These are phyloP conservation scores for Zelostemma sp. DNA, from an alignment of 1,140 invertebrate species.

Conservation along the genomic window DNA sequence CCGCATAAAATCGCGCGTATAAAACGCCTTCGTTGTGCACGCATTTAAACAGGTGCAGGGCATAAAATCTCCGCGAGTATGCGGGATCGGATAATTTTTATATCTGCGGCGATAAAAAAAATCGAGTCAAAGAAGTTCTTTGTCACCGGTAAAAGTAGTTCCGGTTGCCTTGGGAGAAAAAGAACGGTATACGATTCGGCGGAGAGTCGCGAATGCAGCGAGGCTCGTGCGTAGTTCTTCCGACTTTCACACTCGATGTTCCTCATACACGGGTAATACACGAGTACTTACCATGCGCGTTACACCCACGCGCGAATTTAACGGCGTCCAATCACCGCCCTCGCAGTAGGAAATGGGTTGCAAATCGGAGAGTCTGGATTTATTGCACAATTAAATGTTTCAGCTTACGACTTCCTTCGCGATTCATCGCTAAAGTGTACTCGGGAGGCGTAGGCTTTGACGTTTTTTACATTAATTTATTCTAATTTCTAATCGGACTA, in stretches of 20 bases:
- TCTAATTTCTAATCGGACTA: conserved; percentile 29
- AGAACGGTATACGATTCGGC: conserved; percentile 13
- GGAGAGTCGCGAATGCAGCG: not conserved
- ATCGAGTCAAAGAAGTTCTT: conserved; percentile 26
- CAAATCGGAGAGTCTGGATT: conserved; percentile 69
- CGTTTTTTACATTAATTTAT: conserved; percentile 45
- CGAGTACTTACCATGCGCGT: conserved; percentile 55
- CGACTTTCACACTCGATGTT: conserved; percentile 66
- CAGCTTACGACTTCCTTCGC: conserved; percentile 59
- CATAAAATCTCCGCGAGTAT: conserved; percentile 21
- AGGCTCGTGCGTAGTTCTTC: conserved; percentile 39
- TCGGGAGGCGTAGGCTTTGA: conserved; percentile 46
- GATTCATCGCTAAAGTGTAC: conserved; percentile 49
- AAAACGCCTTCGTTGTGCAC: conserved; percentile 33
- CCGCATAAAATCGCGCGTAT: conserved; percentile 11
- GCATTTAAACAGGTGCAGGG: conserved; percentile 36
- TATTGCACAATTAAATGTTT: conserved; percentile 68
- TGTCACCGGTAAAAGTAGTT: conserved; percentile 19
- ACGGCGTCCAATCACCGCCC: conserved; percentile 63
- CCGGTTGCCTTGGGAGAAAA: conserved; percentile 11
- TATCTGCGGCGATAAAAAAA: conserved; percentile 34
- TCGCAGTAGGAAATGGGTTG: conserved; percentile 68
- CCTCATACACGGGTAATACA: conserved; percentile 56
- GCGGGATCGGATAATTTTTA: conserved; percentile 25
- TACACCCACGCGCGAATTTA: conserved; percentile 66